phyloP scores from a whole-genome alignment of 2,113 vertebrate species.

The Scolopax mira region DNA sequence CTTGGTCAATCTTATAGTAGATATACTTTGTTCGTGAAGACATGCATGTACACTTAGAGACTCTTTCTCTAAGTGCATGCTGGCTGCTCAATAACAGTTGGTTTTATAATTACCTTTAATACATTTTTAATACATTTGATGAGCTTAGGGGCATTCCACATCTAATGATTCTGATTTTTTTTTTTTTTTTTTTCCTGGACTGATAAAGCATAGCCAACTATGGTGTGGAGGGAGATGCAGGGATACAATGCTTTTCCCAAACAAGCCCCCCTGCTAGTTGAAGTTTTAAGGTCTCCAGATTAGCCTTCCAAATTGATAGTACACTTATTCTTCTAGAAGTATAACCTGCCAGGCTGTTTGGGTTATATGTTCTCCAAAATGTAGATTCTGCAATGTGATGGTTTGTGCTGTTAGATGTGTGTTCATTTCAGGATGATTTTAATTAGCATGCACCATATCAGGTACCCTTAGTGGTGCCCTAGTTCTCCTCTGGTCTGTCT shows the following conservation, averaged over 20 bases:
- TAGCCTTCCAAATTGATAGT: neutral
- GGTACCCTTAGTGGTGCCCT: neutral
- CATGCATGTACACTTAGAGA: accelerated
- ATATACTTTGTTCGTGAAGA: neutral
- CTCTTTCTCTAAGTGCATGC: neutral
- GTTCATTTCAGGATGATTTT: neutral
- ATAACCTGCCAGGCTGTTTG: neutral
- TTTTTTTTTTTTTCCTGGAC: neutral
- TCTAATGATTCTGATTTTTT: neutral
- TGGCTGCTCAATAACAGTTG: neutral
- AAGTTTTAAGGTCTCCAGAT: neutral
- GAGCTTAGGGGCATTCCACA: neutral
- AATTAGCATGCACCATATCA: neutral
- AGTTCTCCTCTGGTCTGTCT: neutral
- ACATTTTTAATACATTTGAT: neutral
- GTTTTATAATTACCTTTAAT: neutral
- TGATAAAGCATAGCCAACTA: accelerated
- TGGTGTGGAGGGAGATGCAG: neutral
- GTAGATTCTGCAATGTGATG: neutral
- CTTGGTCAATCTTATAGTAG: neutral
- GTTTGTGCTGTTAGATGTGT: neutral
- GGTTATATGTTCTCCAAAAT: neutral
- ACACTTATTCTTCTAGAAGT: neutral
- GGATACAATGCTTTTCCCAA: neutral
- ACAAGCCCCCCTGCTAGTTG: neutral